Evolutionary conservation across 2,888 invertebrate species (phyloP), one percentile per base, ranked within the genome.

Genomic region (Ormyrus thymus): DNA sequence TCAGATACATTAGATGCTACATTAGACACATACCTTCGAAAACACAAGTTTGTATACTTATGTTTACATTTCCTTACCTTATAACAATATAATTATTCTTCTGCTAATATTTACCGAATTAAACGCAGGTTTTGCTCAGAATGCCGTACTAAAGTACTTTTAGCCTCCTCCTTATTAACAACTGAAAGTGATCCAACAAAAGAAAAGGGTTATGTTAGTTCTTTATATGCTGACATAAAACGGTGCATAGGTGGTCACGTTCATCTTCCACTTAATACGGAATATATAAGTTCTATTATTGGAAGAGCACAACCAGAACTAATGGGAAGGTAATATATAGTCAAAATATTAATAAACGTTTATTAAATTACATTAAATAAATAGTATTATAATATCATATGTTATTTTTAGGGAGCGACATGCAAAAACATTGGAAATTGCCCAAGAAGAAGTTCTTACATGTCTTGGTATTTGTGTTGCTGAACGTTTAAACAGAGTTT

Each of bases 381-480:
- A 66, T 43, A 53, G 9, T 29, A 29, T 53, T 53, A 9, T 15
- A 75, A 64, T 59, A 51, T 61, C 29, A 65, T 73, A 8, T 58
- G 51, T 70, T 72, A 61, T 15, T 82, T 82, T 69, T 77, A 88
- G 97, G 81, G 98, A 98, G 90, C 93, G 98, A 76, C 98, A 98
- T 89, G 98, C 98, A 7, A 98, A 98, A 91, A 98, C 98, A n/a
- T 91, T 98, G 85, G 98, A 98, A 92, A 97, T 97, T 83, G 98
- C 98, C 84, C 98, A 98, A 91, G 97, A 98, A 91, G 98, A 98
- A 91, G 97, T 98, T 76, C 92, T 98, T 83, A 97, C 97, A 9
- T 98, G 98, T 90, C 93, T 98, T 80, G 98, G 98, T 10, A 95
- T 98, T 90, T 97, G 97, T 90, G 94, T 98, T 86, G 97, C 97